Evolutionary conservation across 2,888 invertebrate species (phyloP), one percentile per base, ranked within the genome.

Genomic region (Lasius fuliginosus): DNA sequence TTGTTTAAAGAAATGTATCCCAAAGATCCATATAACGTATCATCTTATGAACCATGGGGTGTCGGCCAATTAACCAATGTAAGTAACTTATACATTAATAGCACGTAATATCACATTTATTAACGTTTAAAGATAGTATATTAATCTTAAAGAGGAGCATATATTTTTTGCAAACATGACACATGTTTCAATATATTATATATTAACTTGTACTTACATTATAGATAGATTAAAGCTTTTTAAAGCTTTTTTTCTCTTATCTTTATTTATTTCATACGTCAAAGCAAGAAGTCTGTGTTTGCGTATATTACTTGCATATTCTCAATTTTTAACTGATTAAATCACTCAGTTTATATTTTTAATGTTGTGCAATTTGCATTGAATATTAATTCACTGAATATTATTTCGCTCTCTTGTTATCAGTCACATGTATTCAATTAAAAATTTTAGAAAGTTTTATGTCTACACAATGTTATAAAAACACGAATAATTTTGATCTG

Each of bases 41-140:
- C 95, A 42, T 93, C 93, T 18, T 95, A 94, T 75, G 96, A 96
- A 95, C 96, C 96, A 1, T 95, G 95, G 88, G 96, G 96, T 12
- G 95, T 95, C 89, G 96, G 96, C 12, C 95, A 96, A 86, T 93
- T 96, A 42, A 96, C 96, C 3, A 95, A 95, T 87, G 96, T 96
- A 93, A 93, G 88, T 89, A 53, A 73, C 12, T 15, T 11, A 12
- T 58, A 64, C 8, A 18, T 40, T 58, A 40, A 56, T 36, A 58
- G 3, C 40, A 3, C 23, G 12, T 11, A 71, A n/a, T 40, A 65
- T 65, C 1, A 49, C 6, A n/a, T 58, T 64, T 36, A 18, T 30
- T 40, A 12, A 27, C 42, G 12, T 74, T 27, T 60, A 30, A 60
- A 30, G 42, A 42, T 60, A 71, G 18, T 15, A 74, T 74, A 74